A percentile compares a stretch with the other conserved stretches of the same genome.
Evolutionary conservation across 2,797 vertebrate species (phyloP).

Genomic region (Xenopus petersii): DNA sequence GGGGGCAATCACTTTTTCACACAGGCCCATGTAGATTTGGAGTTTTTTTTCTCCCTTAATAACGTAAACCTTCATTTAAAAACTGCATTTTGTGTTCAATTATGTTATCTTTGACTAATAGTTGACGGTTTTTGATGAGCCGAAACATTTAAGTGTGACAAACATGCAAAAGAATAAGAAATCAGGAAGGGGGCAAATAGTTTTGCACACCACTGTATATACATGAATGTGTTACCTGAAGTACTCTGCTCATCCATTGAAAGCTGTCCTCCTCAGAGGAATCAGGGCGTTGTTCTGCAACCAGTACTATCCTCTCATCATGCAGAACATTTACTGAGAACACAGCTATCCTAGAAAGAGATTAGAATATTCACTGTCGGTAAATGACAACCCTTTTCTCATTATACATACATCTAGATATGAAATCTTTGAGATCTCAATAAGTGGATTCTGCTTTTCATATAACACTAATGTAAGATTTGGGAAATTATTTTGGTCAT

Average conservation of each 20-base stretch:
- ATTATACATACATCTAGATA: neutral
- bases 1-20: too few species aligned
- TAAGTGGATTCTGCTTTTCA: neutral
- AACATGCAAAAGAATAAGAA: too few species aligned
- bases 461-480: neutral
- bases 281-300: constrained; percentile 92
- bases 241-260: constrained; percentile 96
- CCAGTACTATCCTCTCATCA: constrained; percentile 90
- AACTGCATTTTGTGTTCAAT: too few species aligned
- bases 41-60: too few species aligned
- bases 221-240: constrained; percentile 74
- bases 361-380: constrained; percentile 40
- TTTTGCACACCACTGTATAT: too few species aligned
- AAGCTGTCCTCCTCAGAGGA: constrained; percentile 96
- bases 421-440: too few species aligned
- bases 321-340: constrained; percentile 90
- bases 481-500: neutral
- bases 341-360: constrained; percentile 84
- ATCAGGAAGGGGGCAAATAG: too few species aligned
- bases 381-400: neutral
- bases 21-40: too few species aligned
- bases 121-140: too few species aligned
- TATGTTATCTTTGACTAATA: too few species aligned
- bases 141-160: too few species aligned
- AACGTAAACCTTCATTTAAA: too few species aligned